These are phyloP conservation scores for Carlito syrichta DNA, from an alignment of 2,113 vertebrate genomes.

Conservation along the genomic window DNA sequence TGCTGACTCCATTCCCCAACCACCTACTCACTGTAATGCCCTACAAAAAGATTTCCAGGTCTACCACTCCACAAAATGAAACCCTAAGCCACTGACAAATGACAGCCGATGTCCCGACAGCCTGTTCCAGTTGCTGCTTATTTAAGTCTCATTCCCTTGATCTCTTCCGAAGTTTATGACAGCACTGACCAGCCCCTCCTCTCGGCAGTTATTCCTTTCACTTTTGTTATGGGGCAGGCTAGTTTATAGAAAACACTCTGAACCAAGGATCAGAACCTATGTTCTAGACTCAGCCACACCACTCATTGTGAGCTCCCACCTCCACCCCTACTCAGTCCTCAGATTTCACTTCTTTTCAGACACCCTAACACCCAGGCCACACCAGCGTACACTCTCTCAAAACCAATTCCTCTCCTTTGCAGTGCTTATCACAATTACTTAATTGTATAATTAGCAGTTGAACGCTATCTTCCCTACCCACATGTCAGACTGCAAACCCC, in stretches of 20 bases:
- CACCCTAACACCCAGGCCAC: not conserved
- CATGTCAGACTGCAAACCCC: not conserved
- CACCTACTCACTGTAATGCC: not conserved
- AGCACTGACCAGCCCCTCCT: not conserved
- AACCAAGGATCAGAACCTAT: not conserved
- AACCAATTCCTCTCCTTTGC: constrained; percentile 10
- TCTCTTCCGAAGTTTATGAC: not conserved
- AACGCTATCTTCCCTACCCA: constrained; percentile 12
- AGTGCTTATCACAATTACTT: constrained; percentile 9
- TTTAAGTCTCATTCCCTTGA: not conserved
- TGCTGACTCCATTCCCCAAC: not conserved
- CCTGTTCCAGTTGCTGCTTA: not conserved
- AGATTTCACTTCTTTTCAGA: not conserved
- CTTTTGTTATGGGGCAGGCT: not conserved
- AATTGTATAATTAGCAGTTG: not conserved
- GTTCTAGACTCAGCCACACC: not conserved
- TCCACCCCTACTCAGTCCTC: not conserved
- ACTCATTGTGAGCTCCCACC: not conserved
- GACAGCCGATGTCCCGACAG: not conserved
- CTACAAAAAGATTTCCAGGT: not conserved
- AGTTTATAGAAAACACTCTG: not conserved
- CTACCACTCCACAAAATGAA: not conserved
- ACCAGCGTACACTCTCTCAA: not conserved
- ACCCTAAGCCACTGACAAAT: not conserved
- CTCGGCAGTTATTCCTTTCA: not conserved